Evolutionary conservation across 2,113 vertebrate species (phyloP), one percentile per base, ranked within the genome.

Genomic region (Desmodus rotundus): DNA sequence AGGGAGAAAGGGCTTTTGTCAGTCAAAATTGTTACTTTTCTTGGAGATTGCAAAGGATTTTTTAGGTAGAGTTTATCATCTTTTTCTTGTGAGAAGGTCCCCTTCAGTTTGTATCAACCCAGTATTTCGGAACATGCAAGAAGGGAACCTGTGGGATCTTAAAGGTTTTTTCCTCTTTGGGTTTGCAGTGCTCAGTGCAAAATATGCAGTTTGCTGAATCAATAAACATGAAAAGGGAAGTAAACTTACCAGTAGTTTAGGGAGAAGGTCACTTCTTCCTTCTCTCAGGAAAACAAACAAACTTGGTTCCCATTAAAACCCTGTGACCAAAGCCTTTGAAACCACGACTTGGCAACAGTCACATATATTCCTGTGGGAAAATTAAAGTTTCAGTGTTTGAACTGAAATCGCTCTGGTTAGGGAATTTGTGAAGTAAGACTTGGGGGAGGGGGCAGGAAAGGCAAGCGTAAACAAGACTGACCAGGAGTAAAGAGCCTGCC

Each of bases 241-340:
- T 52, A 73, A 93, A 45, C 9, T 28, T 77, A 56, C 45, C 82
- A 54, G 77, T 43, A 54, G 33, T 54, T 92, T 16, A 80, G 33
- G 70, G 36, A 88, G 41, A 45, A 28, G 6, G 36, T 70, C 43
- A 61, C 22, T 4, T 78, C 54, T 95, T 92, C 31, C 41, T 85
- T 81, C 88, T 61, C 77, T 97, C 63, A 54, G 88, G 91, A 87
- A 93, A 94, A 87, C 73, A 90, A 45, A 78, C 52, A 84, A 33
- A 47, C 54, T 43, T 22, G 78, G 13, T 78, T 89, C 45, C 31
- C 2, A 47, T n/a, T 83, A 56, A 96, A 87, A 63, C 33, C 50
- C n/a, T 43, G 15, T 43, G 26, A 68, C 45, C 67, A 88, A 88
- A 78, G 65, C n/a, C 67, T 87, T 95, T 13, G 54, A 91, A 88